Evolutionary conservation across 2,888 invertebrate genomes (phyloP), one percentile per base, ranked within the genome.

Genomic region (Theodoxus fluviatilis): DNA sequence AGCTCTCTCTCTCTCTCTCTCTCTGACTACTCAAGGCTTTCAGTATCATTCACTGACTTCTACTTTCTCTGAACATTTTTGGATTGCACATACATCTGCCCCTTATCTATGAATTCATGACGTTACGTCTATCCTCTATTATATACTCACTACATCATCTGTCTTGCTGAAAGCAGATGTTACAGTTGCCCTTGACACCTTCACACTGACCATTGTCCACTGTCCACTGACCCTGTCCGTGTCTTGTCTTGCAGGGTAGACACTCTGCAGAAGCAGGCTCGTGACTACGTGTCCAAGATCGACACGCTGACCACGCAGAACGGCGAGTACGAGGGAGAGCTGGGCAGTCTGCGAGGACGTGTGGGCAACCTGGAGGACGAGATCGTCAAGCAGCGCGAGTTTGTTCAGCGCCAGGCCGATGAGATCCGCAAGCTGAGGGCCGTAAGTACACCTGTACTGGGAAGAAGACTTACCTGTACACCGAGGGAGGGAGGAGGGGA

Each of bases 241-340:
- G n/a, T n/a, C n/a, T 40, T 59, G 15, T 15, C 28, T 55, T 69
- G 4, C 71, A 76, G 76, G 3, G 73, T 74, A 37, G 64, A 59
- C 25, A 73, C 73, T 28, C 68, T 70, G 15, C 75, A 76, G 22
- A 71, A 28, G 9, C 71, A 76, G 28, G 74, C 75, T 64, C 71
- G 68, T 35, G 75, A 76, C 38, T 61, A 72, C n/a, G 61, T 67
- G 22, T 73, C 75, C 63, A 78, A 80, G 71, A 73, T 79, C 61
- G 78, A 79, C 65, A 70, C 74, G 7, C 73, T 78, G 28, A 78
- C 74, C 37, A 73, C 74, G 67, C 78, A 80, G 69, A 73, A 78
- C 22, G 79, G 76, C n/a, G 79, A 78, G 22, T 74, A 76, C 57
- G 81, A 80, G 61, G 80, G 79, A 1, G 81, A 83, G 66, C 70